phyloP scores from a whole-genome alignment of 2,113 vertebrate species.

The Antechinus stuartii region DNA sequence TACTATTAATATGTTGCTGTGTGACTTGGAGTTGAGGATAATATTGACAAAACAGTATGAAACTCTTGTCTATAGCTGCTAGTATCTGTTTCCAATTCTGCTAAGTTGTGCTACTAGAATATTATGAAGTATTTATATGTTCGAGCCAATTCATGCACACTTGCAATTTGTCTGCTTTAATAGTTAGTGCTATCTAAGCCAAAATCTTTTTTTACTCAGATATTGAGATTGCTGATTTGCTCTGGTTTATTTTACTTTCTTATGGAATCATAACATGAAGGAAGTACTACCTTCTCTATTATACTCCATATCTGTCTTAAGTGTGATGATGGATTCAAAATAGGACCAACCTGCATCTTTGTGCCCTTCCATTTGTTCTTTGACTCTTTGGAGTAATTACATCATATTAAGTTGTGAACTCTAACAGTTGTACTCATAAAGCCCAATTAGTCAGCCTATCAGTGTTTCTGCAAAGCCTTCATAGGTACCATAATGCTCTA shows the following conservation, averaged over 20 bases:
- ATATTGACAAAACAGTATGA: background rate
- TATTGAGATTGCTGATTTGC: background rate
- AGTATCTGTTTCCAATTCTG: background rate
- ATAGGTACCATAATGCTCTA: background rate
- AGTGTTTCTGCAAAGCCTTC: background rate
- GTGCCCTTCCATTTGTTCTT: background rate
- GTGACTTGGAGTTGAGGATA: background rate
- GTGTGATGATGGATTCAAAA: background rate
- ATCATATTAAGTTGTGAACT: background rate
- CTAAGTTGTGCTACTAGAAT: background rate
- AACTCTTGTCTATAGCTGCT: background rate
- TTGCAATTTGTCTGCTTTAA: background rate
- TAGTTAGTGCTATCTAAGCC: background rate
- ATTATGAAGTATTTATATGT: background rate
- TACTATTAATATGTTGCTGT: background rate
- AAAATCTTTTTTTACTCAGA: background rate
- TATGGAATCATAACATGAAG: background rate
- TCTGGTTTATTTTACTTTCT: background rate
- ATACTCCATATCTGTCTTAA: background rate
- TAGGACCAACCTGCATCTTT: background rate
- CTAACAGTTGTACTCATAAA: background rate
- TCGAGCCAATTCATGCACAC: background rate
- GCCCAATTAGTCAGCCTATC: background rate
- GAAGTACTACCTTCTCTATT: background rate
- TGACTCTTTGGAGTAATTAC: background rate